Evolutionary conservation across 2,888 invertebrate species (phyloP).

Genomic region (Antheraea assamensis): DNA sequence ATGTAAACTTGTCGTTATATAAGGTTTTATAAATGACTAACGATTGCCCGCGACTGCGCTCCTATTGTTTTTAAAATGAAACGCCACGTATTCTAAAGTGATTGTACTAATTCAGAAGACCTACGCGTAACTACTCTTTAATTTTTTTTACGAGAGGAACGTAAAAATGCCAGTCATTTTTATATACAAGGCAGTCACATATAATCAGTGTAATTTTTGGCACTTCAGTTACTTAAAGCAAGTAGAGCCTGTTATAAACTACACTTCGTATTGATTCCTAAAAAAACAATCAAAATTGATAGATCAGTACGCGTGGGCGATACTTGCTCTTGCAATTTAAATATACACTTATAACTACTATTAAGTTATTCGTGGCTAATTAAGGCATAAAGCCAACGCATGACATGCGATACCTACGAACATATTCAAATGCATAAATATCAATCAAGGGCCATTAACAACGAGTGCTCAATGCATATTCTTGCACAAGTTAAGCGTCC

Average conservation of each 20-base stretch:
- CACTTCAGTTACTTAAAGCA: background rate
- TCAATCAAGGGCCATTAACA: conserved; percentile 56
- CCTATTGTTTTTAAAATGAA: too few species aligned
- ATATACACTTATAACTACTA: conserved; percentile 28
- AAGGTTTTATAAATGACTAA: too few species aligned
- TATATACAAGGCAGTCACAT: too few species aligned
- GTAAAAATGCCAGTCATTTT: too few species aligned
- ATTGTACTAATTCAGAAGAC: too few species aligned
- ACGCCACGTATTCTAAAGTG: too few species aligned
- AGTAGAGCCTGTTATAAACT: background rate
- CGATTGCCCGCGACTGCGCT: too few species aligned
- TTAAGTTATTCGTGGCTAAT: conserved; percentile 41
- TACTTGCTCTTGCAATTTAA: conserved; percentile 26
- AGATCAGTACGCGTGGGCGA: conserved; percentile 23
- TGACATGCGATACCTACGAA: conserved; percentile 55
- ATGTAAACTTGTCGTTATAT: too few species aligned
- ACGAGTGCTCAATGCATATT: conserved; percentile 39
- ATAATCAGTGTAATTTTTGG: background rate
- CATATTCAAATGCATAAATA: conserved; percentile 68
- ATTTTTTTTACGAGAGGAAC: too few species aligned
- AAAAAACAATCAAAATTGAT: conserved; percentile 21
- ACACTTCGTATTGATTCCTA: background rate
- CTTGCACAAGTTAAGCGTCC: conserved; percentile 42
- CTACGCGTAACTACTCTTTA: too few species aligned
- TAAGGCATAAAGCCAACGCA: conserved; percentile 49